A percentile compares a stretch with the other conserved stretches of the same genome.
These are phyloP conservation scores for Urocynchramus pylzowi DNA, from an alignment of 2,113 vertebrate species.

Conservation along the genomic window DNA sequence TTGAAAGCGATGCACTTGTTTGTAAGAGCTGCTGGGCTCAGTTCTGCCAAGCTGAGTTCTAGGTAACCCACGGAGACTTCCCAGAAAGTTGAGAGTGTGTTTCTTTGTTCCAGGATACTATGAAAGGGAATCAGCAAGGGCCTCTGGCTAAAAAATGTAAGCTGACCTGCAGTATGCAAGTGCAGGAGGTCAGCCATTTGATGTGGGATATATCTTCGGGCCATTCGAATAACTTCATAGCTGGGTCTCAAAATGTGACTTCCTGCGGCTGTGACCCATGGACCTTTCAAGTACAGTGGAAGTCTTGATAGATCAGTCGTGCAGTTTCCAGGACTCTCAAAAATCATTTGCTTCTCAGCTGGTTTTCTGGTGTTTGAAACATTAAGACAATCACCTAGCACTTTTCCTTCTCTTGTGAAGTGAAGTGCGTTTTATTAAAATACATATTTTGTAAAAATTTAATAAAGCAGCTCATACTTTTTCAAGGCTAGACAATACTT, in stretches of 20 bases:
- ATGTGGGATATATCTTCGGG: constrained; percentile 62
- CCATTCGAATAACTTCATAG: constrained; percentile 49
- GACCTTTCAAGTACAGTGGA: constrained; percentile 53
- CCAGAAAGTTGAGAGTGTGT: constrained; percentile 35
- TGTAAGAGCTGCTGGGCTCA: background rate
- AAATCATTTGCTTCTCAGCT: background rate
- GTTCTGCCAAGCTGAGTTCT: constrained; percentile 52
- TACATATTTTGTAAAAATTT: background rate
- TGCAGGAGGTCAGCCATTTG: constrained; percentile 66
- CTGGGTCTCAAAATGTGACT: constrained; percentile 48
- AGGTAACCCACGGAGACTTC: constrained; percentile 62
- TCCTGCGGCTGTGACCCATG: constrained; percentile 57
- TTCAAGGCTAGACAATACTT: constrained; percentile 51
- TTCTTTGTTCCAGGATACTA: constrained; percentile 68
- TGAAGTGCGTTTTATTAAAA: constrained; percentile 14
- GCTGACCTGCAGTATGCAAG: constrained; percentile 58
- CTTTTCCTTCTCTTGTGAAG: background rate
- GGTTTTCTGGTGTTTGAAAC: constrained; percentile 20
- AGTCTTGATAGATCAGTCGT: constrained; percentile 39
- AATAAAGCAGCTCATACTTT: constrained; percentile 29
- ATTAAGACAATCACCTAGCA: constrained; percentile 27
- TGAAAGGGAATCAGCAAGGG: constrained; percentile 52
- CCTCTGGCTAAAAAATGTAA: constrained; percentile 66
- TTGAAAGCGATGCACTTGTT: constrained; percentile 49
- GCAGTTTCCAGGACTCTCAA: constrained; percentile 27